Conservation (phyloP, 2,113 vertebrate species). For the Macquaria ambigua region DNA sequence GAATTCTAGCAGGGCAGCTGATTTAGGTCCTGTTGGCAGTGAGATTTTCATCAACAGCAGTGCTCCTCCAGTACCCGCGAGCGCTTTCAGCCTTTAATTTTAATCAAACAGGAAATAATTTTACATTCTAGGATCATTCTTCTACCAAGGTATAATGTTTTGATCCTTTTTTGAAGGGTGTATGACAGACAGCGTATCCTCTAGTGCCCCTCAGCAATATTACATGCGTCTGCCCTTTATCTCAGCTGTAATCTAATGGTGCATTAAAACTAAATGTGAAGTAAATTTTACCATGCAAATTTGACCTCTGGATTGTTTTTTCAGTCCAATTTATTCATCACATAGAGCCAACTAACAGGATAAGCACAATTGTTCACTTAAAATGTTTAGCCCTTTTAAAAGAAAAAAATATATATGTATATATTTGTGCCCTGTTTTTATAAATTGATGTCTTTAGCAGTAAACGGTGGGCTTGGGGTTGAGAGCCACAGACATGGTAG, state of each 20-base stretch:
- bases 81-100: conserved; percentile 29
- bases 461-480: neutral
- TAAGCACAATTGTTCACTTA: neutral
- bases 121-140: conserved; percentile 41
- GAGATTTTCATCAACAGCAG: conserved; percentile 19
- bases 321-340: neutral
- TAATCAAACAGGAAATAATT: conserved; percentile 38
- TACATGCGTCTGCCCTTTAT: conserved; percentile 26
- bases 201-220: conserved; percentile 9
- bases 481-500: neutral
- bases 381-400: too few relatives aligned
- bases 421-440: neutral
- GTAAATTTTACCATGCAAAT: neutral
- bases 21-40: neutral
- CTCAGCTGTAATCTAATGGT: conserved; percentile 2
- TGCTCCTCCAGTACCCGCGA: neutral
- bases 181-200: conserved; percentile 36
- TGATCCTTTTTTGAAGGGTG: conserved; percentile 25
- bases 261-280: conserved; percentile 13
- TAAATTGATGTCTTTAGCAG: neutral
- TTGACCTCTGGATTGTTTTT: conserved; percentile 23
- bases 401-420: neutral
- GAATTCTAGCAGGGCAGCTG: conserved; percentile 23
- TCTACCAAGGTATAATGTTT: neutral
- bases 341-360: neutral